A percentile compares a stretch with the other conserved stretches of the same genome.
Evolutionary conservation across 1,140 invertebrate species (phyloP).

Genomic region (Drosophila teissieri): DNA sequence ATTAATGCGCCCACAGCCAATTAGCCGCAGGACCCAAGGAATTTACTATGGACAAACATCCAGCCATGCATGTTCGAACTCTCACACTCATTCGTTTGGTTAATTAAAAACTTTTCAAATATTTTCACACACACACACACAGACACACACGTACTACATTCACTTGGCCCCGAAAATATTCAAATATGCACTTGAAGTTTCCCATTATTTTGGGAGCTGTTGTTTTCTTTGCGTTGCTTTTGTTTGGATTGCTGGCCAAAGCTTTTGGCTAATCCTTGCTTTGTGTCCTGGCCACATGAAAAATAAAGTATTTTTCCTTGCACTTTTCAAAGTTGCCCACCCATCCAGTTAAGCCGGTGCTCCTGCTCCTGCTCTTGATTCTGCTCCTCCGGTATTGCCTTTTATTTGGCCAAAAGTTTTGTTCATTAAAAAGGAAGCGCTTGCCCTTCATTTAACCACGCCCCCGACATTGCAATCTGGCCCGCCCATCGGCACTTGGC

Average conservation of each 20-base stretch:
- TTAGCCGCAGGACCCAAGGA: slow-evolving; percentile 61
- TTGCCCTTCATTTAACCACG: slow-evolving; percentile 79
- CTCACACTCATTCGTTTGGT: slow-evolving; percentile 66
- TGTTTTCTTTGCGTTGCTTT: slow-evolving; percentile 46
- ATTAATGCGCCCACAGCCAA: slow-evolving; percentile 80
- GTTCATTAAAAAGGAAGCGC: slow-evolving; percentile 82
- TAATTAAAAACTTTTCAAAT: slow-evolving; percentile 84
- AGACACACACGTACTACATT: slow-evolving; percentile 21
- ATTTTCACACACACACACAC: slow-evolving; percentile 58
- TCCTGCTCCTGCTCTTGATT: background rate
- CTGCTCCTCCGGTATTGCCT: slow-evolving; percentile 14
- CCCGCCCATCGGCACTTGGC: slow-evolving; percentile 47
- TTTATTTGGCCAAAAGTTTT: slow-evolving; percentile 76
- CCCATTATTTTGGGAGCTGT: slow-evolving; percentile 39
- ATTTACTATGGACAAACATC: slow-evolving; percentile 54
- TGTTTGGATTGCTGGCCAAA: slow-evolving; percentile 53
- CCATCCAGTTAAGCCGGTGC: background rate
- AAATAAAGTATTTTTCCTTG: slow-evolving; percentile 83
- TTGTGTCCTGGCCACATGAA: slow-evolving; percentile 76
- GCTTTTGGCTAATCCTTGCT: slow-evolving; percentile 75
- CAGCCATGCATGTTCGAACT: slow-evolving; percentile 29
- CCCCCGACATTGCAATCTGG: slow-evolving; percentile 71
- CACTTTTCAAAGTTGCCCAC: slow-evolving; percentile 71
- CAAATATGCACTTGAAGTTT: slow-evolving; percentile 82
- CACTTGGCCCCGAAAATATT: slow-evolving; percentile 65